Base-by-base conservation (phyloP, 2,888 invertebrate genomes). In the Nemotelus pantherinus region DNA sequence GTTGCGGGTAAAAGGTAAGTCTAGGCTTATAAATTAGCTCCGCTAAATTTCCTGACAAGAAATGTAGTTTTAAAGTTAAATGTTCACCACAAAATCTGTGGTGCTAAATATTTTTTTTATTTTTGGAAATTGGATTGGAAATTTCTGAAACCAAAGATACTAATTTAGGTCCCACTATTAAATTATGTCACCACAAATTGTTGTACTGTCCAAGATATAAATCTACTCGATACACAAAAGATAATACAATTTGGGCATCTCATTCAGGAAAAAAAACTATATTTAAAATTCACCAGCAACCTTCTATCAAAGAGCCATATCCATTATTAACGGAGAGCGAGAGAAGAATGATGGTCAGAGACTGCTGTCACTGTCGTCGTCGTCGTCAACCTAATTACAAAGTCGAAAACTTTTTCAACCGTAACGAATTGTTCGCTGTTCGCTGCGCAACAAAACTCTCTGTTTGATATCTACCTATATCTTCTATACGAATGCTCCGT, bases 1-100 rank as follows among this genome's bases (percentile, higher is more conserved):
- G 74, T 57, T 76, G 77, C 78, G 79, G 75, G 68, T 80, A n/a
- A 81, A 80, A 80, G 82, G 82, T 82, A 77, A 79, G 79, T 77
- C 45, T 25, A 25, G 25, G 25, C 25, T 25, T 25, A 25, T 25
- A 25, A 25, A 25, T 25, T 25, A 25, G 25, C 25, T 25, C 25
- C 25, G 25, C 25, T 25, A 25, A 25, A 0, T 25, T 25, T 25
- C 25, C 25, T 25, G 25, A 25, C 25, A 25, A 25, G 25, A 25
- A 25, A 25, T 25, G 25, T 25, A 1, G 25, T 25, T 25, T 25
- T 25, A 1, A 25, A 25, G 0, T 25, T 25, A 25, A 25, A 25
- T 25, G 0, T 25, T 25, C 25, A 25, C 25, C 25, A 25, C 25
- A 25, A 25, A 25, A 25, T 25, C 25, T 25, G 25, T 25, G 25